Percentiles rank a stretch among this genome's conserved stretches.
Evolutionary conservation across 1,140 invertebrate genomes (phyloP).

Genomic region (Ceratina australensis): DNA sequence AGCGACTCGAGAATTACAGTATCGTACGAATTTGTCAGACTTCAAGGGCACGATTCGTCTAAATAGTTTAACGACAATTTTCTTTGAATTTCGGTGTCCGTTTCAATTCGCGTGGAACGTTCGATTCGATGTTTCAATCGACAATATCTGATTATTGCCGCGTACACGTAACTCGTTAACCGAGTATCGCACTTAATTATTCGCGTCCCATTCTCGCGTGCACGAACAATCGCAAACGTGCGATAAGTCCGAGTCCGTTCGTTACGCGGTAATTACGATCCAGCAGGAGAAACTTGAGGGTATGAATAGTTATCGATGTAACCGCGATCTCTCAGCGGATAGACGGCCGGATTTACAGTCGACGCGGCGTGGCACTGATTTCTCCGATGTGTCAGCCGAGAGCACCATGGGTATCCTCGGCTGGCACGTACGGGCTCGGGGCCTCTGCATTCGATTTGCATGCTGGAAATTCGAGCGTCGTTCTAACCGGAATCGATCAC

Average conservation of each 20-base stretch:
- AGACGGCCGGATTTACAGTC: conserved; percentile 56
- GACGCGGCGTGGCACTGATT: conserved; percentile 47
- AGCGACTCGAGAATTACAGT: too few relatives aligned
- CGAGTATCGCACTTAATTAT: background rate
- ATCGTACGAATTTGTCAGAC: too few relatives aligned
- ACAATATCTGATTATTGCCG: too few relatives aligned
- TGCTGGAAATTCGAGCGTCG: conserved; percentile 5
- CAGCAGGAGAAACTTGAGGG: conserved; percentile 47
- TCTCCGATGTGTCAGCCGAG: conserved; percentile 30
- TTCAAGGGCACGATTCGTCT: too few relatives aligned
- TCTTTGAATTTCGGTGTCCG: too few relatives aligned
- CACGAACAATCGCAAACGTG: conserved; percentile 1
- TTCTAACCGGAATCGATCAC: conserved; percentile 4
- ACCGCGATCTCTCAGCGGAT: conserved; percentile 19
- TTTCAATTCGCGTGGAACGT: too few relatives aligned
- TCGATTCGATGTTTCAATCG: too few relatives aligned
- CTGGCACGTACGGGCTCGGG: background rate
- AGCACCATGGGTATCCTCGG: background rate
- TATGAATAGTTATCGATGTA: conserved; percentile 65
- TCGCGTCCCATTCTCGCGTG: background rate
- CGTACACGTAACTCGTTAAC: too few relatives aligned
- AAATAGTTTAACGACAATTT: too few relatives aligned
- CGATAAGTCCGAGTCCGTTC: conserved; percentile 17
- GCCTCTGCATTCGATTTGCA: conserved; percentile 25
- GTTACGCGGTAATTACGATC: conserved; percentile 64